Evolutionary conservation across 2,888 invertebrate genomes (phyloP), one percentile per base, ranked within the genome.

Genomic region (Colletes collaris): DNA sequence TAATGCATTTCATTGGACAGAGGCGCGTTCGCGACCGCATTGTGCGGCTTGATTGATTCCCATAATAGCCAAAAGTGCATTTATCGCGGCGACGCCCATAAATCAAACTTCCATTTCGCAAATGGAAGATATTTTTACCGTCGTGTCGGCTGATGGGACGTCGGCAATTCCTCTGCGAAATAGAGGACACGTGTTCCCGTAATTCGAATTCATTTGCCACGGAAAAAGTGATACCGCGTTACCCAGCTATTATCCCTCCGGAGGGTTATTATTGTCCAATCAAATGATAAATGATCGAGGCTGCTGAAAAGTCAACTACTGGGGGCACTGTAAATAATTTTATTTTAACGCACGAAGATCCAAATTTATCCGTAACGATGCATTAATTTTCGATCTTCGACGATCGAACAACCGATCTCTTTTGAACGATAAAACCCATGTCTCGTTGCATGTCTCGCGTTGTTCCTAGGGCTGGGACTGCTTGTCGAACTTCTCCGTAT

Each of bases 61-160:
- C 58, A 64, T 72, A 72, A 75, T 53, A 49, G 73, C 46, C 40
- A 50, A 74, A 76, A 75, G 73, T 58, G 72, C 73, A 72, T 76
- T 72, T 76, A 72, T 72, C 73, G 52, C 59, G 52, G 50, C 50
- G 37, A n/a, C 7, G 35, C n/a, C 46, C 73, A 37, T 72, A 72
- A 72, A 72, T 75, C 73, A 64, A 64, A 0, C 13, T 53, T n/a
- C 75, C 72, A 63, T 75, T 75, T 52, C 56, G 35, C 63, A 52
- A 71, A 71, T 71, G 62, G 72, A 70, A 44, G 55, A 74, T 71
- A 75, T 50, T 71, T 71, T 75, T 46, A 27, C 27, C 62, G 11
- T 50, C n/a, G 27, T 10, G 10, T 13, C 16, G 55, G 37, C 58
- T 7, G 65, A 56, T 8, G 40, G 19, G 11, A 11, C 11, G 27